These are phyloP conservation scores for Nemapogon koenigi DNA, from an alignment of 2,888 invertebrate species.

Conservation along the genomic window DNA sequence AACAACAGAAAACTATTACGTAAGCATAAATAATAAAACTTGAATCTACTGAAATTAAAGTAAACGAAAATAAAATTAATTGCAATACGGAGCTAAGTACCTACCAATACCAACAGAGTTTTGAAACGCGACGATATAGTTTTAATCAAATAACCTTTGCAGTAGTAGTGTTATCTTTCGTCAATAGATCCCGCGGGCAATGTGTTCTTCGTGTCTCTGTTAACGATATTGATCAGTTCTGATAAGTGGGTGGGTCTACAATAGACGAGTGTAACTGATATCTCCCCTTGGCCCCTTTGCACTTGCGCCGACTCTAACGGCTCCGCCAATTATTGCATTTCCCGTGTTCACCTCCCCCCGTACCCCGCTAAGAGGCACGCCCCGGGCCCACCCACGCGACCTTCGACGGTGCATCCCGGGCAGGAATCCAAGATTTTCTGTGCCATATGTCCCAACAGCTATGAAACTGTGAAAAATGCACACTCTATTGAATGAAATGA, in stretches of 20 bases:
- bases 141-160: no score
- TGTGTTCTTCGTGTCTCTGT: slow-evolving; percentile 2
- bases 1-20: no score
- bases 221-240: neutral
- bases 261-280: slow-evolving; percentile 4
- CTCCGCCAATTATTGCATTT: slow-evolving; percentile 31
- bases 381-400: slow-evolving; percentile 24
- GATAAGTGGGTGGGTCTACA: neutral
- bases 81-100: no score
- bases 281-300: slow-evolving; percentile 14
- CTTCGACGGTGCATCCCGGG: slow-evolving; percentile 54
- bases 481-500: slow-evolving; percentile 5
- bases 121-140: no score
- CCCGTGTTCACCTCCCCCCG: slow-evolving; percentile 18
- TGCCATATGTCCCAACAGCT: neutral
- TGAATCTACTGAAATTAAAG: no score
- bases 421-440: slow-evolving; percentile 13
- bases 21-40: no score
- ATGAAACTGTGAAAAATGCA: slow-evolving; percentile 1
- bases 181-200: slow-evolving; percentile 4
- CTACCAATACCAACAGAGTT: no score
- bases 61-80: no score
- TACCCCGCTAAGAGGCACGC: slow-evolving; percentile 15
- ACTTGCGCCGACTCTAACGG: slow-evolving; percentile 29
- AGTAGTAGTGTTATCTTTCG: no score